Percentiles rank a stretch among this genome's conserved stretches.
Conservation (phyloP, 2,888 invertebrate species). For the Syrphus vitripennis region DNA sequence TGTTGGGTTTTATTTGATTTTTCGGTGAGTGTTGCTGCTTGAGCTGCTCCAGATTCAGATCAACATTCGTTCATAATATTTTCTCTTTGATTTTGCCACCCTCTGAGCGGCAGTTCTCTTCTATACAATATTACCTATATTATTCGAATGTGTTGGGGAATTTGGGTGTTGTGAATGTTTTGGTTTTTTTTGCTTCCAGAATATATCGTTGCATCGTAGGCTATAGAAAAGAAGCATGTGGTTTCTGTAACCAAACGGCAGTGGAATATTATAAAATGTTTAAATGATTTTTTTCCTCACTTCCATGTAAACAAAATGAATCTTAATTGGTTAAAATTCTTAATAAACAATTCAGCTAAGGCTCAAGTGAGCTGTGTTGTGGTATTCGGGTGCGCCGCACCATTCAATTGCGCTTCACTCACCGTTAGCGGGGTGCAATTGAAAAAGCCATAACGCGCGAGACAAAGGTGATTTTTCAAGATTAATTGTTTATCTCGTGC, state of each 20-base stretch:
- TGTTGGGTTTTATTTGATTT: slow-evolving; percentile 53
- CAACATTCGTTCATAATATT: neutral
- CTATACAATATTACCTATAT: slow-evolving; percentile 22
- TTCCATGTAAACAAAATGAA: slow-evolving; percentile 73
- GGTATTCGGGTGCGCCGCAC: slow-evolving; percentile 14
- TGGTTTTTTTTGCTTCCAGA: neutral
- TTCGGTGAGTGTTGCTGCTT: slow-evolving; percentile 23
- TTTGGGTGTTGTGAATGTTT: neutral
- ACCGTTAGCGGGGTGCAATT: neutral
- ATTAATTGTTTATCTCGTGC: slow-evolving; percentile 44
- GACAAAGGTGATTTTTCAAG: slow-evolving; percentile 55
- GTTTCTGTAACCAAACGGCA: slow-evolving; percentile 78
- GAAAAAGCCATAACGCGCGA: slow-evolving; percentile 40
- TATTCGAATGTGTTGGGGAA: neutral
- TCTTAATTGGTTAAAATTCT: slow-evolving; percentile 67
- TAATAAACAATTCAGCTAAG: slow-evolving; percentile 57
- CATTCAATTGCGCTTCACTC: slow-evolving; percentile 6
- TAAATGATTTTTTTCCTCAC: slow-evolving; percentile 77
- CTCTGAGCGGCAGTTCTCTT: slow-evolving; percentile 50
- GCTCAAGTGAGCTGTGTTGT: slow-evolving; percentile 61
- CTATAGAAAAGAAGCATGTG: slow-evolving; percentile 78
- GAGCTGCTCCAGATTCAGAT: slow-evolving; percentile 30
- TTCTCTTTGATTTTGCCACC: slow-evolving; percentile 60
- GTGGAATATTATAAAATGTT: slow-evolving; percentile 78
- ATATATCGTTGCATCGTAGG: slow-evolving; percentile 73